A percentile compares a stretch with the other conserved stretches of the same genome.
Evolutionary conservation across 2,888 invertebrate genomes (phyloP).

Genomic region (Alviniconcha strummeri): DNA sequence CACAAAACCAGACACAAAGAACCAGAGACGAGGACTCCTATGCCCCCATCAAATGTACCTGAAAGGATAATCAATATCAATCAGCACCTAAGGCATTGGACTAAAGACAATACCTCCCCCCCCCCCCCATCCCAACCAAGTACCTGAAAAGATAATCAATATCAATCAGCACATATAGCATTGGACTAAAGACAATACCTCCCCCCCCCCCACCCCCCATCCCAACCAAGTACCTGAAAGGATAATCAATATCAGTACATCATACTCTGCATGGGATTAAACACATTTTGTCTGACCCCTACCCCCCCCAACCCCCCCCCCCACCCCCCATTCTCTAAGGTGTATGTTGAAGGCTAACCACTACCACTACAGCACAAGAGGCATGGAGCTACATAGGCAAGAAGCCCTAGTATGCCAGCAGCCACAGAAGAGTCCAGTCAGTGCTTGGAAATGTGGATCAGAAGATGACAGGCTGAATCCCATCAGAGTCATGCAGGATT

Average conservation of each 20-base stretch:
- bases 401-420: no score
- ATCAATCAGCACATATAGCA: conserved; percentile 57
- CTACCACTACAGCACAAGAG: no score
- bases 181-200: conserved; percentile 62
- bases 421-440: no score
- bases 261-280: conserved; percentile 65
- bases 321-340: no score
- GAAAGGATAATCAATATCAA: neutral
- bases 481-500: no score
- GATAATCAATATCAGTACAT: conserved; percentile 37
- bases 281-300: conserved; percentile 63
- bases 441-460: no score
- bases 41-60: conserved; percentile 67
- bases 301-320: no score
- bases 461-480: no score
- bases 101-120: conserved; percentile 65
- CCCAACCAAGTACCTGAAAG: conserved; percentile 62
- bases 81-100: conserved; percentile 63
- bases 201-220: conserved; percentile 65
- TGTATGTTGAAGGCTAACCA: no score
- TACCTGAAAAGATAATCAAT: conserved; percentile 47
- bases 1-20: conserved; percentile 67
- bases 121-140: conserved; percentile 63
- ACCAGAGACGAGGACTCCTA: conserved; percentile 65
- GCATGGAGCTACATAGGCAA: no score